Base-by-base conservation (phyloP, 2,113 vertebrate species). In the Brienomyrus longianalis region DNA sequence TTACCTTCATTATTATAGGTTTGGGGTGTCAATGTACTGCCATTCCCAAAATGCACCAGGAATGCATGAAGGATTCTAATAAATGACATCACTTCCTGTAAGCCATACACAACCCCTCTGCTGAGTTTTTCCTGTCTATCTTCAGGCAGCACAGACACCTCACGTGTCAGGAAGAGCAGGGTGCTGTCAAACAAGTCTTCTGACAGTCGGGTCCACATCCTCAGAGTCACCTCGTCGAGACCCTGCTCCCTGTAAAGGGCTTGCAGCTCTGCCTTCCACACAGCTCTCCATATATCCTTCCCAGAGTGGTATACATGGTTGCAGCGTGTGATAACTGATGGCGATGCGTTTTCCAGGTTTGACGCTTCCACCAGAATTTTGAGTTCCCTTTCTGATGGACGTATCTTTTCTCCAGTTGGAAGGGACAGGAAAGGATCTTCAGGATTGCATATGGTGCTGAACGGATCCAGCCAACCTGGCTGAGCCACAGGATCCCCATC, bases 321-420 rank as follows among this genome's bases (percentile, higher is more conserved):
- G 84, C 96, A 97, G 0, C 21, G 88, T 3, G 96, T 94, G 1
- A 96, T 91, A 80, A 94, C 85, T 5, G 96, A 95, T 0, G 97
- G 97, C 21, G 94, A 93, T 35, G 97, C 93, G 7, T 94, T 92
- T 2, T 92, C 89, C 7, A 95, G 90, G 52, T 96, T 95, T 4
- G 94, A 94, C 47, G 95, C 88, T 90, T 98, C 97, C 84, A 97
- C 92, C 0, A 98, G 83, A 3, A 98, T 51, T 87, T 95, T 96
- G 11, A 96, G 90, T 3, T 91, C 86, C 23, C 91, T 90, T 0
- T 51, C 88, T 27, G 92, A 92, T 10, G 92, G 89, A 2, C 93
- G 88, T 77, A 97, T 90, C 87, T 91, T 95, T 91, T 97, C 95
- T 4, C 97, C 96, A 1, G 91, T 96, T 50, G 96, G 89, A 35